phyloP scores from a whole-genome alignment of 2,113 vertebrate genomes.

The Genyomyrus donnyi region DNA sequence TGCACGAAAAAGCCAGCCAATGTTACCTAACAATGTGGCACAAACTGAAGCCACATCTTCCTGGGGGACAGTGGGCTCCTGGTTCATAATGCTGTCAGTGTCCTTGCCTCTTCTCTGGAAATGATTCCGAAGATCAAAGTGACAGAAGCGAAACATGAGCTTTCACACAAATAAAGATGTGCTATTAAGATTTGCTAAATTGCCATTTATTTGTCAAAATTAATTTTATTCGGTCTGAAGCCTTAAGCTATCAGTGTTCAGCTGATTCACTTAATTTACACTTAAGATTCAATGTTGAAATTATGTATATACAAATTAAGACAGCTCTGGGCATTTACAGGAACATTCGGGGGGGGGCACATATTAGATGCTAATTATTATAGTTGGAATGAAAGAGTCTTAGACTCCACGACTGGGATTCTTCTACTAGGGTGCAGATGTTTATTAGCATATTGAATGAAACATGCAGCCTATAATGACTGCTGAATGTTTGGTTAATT shows the following conservation, averaged over 20 bases:
- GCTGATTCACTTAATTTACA: neutral
- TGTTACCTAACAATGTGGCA: neutral
- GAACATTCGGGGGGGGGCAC: neutral
- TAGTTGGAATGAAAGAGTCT: neutral
- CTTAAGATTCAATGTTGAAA: neutral
- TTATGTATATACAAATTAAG: neutral
- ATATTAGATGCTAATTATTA: conserved; percentile 2
- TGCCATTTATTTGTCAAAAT: conserved; percentile 4
- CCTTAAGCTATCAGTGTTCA: neutral
- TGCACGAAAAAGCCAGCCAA: neutral
- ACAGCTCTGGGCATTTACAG: neutral
- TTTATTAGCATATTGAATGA: neutral
- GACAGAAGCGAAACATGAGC: neutral
- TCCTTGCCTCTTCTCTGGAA: neutral
- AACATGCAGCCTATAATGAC: neutral
- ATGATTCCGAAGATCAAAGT: neutral
- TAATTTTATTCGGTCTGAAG: neutral
- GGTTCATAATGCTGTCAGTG: neutral
- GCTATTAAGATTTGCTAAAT: neutral
- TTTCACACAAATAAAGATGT: neutral
- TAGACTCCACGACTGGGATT: neutral
- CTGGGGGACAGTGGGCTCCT: neutral
- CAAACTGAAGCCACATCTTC: neutral
- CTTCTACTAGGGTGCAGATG: neutral
- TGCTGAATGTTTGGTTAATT: neutral